Evolutionary conservation across 2,888 invertebrate species (phyloP).

Genomic region (Sinhomidia bicolor): DNA sequence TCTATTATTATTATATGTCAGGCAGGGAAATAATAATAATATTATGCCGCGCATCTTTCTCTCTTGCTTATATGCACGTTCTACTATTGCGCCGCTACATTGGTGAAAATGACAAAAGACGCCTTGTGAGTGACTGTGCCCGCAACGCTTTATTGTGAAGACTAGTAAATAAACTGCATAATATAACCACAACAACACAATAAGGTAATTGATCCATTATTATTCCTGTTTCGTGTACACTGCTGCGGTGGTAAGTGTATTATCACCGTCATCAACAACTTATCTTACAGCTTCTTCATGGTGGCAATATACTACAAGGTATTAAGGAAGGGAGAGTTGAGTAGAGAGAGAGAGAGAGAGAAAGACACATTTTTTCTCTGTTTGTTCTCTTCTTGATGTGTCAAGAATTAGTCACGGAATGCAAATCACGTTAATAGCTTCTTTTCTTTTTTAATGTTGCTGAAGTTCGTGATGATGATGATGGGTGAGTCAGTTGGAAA

Average conservation of each 20-base stretch:
- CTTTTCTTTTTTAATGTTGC: slow-evolving; percentile 23
- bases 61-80: too few relatives aligned
- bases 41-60: background rate
- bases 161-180: too few relatives aligned
- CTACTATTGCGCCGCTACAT: too few relatives aligned
- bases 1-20: background rate
- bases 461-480: too few relatives aligned
- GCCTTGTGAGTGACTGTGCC: slow-evolving; percentile 8
- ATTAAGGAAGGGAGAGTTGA: background rate
- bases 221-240: background rate
- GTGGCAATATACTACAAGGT: too few relatives aligned
- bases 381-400: slow-evolving; percentile 71
- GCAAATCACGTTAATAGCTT: slow-evolving; percentile 77
- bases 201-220: too few relatives aligned
- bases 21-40: background rate
- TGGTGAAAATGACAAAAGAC: slow-evolving; percentile 35
- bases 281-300: too few relatives aligned
- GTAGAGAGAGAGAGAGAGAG: background rate
- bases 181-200: too few relatives aligned
- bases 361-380: slow-evolving; percentile 29
- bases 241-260: background rate
- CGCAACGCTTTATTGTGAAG: too few relatives aligned
- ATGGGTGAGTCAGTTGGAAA: too few relatives aligned
- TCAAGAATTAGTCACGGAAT: slow-evolving; percentile 78
- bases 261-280: background rate